Evolutionary conservation across 2,888 invertebrate species (phyloP), one percentile per base, ranked within the genome.

Genomic region (Liopterus haemorrhoidalis): DNA sequence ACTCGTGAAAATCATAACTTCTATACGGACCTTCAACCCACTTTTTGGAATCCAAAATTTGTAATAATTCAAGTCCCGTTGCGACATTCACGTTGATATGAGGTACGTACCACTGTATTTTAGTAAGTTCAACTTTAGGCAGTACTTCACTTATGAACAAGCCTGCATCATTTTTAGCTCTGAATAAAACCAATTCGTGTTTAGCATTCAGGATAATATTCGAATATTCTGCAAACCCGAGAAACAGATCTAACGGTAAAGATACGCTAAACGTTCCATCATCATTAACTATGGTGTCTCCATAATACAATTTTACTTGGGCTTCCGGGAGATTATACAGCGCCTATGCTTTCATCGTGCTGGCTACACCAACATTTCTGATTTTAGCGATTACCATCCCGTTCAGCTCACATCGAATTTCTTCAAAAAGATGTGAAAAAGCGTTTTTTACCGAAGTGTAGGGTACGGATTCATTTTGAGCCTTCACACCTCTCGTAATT

Each of bases 191-290:
- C 5, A 35, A 19, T 50, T 66, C 64, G 58, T 65, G 64, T 54
- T 61, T 62, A 42, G 56, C 57, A 48, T 65, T 64, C 1, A 64
- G 51, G 37, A 63, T 50, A 30, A 65, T 56, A 52, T 59, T 60
- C 18, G 56, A 57, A 50, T 64, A 58, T 48, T 61, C 59, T n/a
- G 57, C 55, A 54, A 61, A 64, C 2, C 61, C 63, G 6, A 64
- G 37, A n/a, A 64, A 22, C 37, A 52, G 48, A 46, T 55, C 58
- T 11, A 64, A 49, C 11, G 61, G 61, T 20, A 35, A 15, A 12
- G 14, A 32, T 18, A 32, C 35, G 16, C 11, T 35, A 9, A 35
- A 35, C n/a, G 5, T 18, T 20, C 35, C 35, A 15, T 11, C 18
- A 35, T 20, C 19, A 20, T 19, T 20, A n/a, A 20, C 5, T 6